Conservation (phyloP, 37 sponge, comb jelly and placozoan genomes). For the Hexactinellida sp. region DNA sequence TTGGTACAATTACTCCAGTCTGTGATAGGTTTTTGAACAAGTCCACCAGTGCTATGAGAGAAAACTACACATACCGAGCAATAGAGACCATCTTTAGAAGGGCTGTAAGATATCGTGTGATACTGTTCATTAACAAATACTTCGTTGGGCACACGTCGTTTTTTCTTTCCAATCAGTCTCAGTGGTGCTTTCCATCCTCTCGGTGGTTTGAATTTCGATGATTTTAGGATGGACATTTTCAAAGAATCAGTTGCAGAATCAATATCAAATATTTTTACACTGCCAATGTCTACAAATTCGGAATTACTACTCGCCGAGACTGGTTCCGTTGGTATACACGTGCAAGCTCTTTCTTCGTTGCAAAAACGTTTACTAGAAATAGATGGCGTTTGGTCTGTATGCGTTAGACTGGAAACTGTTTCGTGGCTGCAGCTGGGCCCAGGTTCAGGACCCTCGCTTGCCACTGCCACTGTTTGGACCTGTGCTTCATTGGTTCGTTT, state of each 20-base stretch:
- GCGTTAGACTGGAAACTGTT: not conserved
- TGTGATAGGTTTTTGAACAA: conserved; percentile 17
- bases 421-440: not conserved
- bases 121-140: not conserved
- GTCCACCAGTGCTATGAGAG: not conserved
- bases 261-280: not conserved
- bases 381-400: not conserved
- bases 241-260: not conserved
- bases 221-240: not conserved
- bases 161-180: conserved; percentile 12
- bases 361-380: not conserved
- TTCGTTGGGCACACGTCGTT: conserved; percentile 6
- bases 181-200: conserved; percentile 19
- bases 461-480: not conserved
- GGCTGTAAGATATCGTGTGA: conserved; percentile 19
- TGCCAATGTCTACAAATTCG: not conserved
- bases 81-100: conserved; percentile 10
- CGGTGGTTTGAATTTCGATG: conserved; percentile 12
- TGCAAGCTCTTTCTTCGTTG: not conserved
- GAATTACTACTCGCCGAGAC: not conserved
- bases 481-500: not conserved
- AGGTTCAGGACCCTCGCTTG: not conserved
- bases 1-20: conserved; percentile 11
- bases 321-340: not conserved
- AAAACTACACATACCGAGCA: not conserved